Evolutionary conservation across 2,113 vertebrate genomes (phyloP).

Genomic region (Etheostoma spectabile): DNA sequence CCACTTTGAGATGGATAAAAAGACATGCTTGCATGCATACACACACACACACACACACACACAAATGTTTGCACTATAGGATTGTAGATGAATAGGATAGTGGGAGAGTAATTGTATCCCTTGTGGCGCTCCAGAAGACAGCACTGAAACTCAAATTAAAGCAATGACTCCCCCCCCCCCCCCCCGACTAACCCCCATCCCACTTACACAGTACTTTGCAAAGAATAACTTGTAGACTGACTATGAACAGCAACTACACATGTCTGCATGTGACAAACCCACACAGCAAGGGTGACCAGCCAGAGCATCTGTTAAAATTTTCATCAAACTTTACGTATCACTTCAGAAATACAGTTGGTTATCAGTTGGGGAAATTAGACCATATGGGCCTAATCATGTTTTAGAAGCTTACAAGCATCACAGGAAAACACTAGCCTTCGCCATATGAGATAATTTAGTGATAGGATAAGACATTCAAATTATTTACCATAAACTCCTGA

Average conservation of each 20-base stretch:
- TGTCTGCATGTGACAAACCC: neutral
- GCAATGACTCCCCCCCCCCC: conserved; percentile 52
- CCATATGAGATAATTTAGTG: neutral
- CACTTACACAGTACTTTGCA: conserved; percentile 42
- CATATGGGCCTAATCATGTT: neutral
- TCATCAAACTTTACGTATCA: neutral
- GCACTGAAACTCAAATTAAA: conserved; percentile 68
- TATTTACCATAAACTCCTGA: neutral
- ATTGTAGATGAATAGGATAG: conserved; percentile 50
- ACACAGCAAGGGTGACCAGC: neutral
- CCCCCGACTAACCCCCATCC: conserved; percentile 19
- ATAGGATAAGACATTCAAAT: neutral
- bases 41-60: neutral
- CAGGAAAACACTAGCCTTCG: neutral
- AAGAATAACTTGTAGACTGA: conserved; percentile 62
- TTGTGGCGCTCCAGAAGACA: conserved; percentile 58
- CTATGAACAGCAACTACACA: conserved; percentile 15
- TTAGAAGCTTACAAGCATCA: neutral
- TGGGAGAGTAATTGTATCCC: conserved; percentile 70
- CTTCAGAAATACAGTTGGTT: neutral
- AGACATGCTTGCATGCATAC: neutral
- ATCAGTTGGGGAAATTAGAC: neutral
- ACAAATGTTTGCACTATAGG: neutral
- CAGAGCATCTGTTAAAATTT: neutral
- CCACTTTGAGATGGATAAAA: conserved; percentile 39